These are phyloP conservation scores for Drosophila nannoptera DNA, from an alignment of 1,140 invertebrate species.

Conservation along the genomic window DNA sequence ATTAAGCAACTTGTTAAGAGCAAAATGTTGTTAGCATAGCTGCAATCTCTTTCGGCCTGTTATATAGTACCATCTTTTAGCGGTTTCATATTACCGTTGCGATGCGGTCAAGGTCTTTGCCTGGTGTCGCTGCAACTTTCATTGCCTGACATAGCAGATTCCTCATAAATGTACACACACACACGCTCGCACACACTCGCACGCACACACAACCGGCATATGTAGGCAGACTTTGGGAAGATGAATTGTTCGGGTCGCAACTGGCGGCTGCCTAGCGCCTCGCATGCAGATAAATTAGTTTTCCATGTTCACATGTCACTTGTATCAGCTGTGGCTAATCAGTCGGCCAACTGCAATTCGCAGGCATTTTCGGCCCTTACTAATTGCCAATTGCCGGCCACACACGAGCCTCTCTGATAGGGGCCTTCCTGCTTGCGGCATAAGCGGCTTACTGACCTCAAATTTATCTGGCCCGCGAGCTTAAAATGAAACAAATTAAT, in stretches of 20 bases:
- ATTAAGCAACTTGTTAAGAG: slow-evolving; percentile 61
- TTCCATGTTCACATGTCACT: slow-evolving; percentile 72
- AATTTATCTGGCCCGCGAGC: slow-evolving; percentile 12
- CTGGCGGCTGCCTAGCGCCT: slow-evolving; percentile 41
- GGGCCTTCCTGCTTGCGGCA: slow-evolving; percentile 26
- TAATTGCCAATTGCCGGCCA: slow-evolving; percentile 39
- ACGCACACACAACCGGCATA: too few species aligned
- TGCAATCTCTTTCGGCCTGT: slow-evolving; percentile 48
- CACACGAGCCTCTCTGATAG: slow-evolving; percentile 20
- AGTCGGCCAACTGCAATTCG: slow-evolving; percentile 41
- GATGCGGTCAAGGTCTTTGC: slow-evolving; percentile 65
- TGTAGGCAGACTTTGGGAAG: too few species aligned
- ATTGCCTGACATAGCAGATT: slow-evolving; percentile 23
- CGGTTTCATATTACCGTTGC: slow-evolving; percentile 72
- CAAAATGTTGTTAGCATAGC: slow-evolving; percentile 68
- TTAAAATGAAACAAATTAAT: neutral
- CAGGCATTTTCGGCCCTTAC: slow-evolving; percentile 58
- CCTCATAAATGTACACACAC: neutral
- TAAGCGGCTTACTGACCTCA: slow-evolving; percentile 24
- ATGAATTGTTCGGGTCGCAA: too few species aligned
- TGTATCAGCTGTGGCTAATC: slow-evolving; percentile 62
- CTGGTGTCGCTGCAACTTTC: slow-evolving; percentile 39
- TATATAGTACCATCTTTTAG: slow-evolving; percentile 51
- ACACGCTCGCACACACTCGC: neutral
- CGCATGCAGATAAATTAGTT: slow-evolving; percentile 69